Conservation (phyloP, 2,113 vertebrate species). For the Platycercus adscitus region DNA sequence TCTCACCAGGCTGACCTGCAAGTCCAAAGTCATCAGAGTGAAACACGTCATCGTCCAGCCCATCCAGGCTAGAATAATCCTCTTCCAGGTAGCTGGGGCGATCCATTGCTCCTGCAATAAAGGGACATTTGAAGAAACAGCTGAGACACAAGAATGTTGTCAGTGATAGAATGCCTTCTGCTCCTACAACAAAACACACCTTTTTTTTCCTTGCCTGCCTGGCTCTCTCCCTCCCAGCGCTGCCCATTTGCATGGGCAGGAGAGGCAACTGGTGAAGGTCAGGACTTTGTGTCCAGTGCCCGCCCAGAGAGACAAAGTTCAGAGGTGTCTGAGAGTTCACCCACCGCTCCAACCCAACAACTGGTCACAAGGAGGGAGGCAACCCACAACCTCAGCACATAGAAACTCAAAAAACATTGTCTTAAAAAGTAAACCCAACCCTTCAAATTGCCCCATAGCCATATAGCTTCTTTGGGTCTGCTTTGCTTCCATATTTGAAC, state of each 20-base stretch:
- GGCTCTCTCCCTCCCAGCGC: not conserved
- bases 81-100: conserved; percentile 77
- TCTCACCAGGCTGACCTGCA: conserved; percentile 74
- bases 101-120: conserved; percentile 80
- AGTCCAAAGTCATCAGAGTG: conserved; percentile 80
- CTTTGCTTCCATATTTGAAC: not conserved
- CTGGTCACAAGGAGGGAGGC: not conserved
- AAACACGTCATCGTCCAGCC: conserved; percentile 85
- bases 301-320: not conserved
- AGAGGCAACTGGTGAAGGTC: not conserved
- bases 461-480: not conserved
- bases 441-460: not conserved
- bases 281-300: not conserved
- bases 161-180: not conserved
- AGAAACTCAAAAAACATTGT: not conserved
- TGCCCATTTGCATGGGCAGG: not conserved
- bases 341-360: not conserved
- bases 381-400: not conserved
- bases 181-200: not conserved
- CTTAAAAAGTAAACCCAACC: not conserved
- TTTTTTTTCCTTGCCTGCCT: not conserved
- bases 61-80: conserved; percentile 73
- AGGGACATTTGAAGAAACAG: conserved; percentile 32
- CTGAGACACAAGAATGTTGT: conserved; percentile 33
- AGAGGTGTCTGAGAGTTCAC: not conserved